Percentiles rank a stretch among this genome's conserved stretches.
phyloP scores from a whole-genome alignment of 2,113 vertebrate genomes.

The Gallinago jamesoni region DNA sequence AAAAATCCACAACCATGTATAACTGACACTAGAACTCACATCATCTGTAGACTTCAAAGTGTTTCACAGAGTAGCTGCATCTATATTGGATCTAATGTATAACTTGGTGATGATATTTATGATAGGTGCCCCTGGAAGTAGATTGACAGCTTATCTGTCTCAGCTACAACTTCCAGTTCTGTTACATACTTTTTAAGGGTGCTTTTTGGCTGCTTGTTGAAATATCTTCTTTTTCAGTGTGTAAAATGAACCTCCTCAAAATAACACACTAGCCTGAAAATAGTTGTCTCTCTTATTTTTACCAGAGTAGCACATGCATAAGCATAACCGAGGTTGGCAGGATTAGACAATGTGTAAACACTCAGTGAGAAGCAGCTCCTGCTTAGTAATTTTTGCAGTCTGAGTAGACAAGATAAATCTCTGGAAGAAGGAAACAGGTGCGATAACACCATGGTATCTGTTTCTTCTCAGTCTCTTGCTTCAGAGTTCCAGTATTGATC shows the following conservation, averaged over 20 bases:
- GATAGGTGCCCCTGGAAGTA: not conserved
- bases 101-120: not conserved
- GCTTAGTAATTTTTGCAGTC: constrained; percentile 22
- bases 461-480: not conserved
- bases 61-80: not conserved
- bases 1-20: not conserved
- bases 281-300: constrained; percentile 36
- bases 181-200: not conserved
- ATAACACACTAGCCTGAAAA: constrained; percentile 36
- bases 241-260: constrained; percentile 32
- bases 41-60: not conserved
- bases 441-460: not conserved
- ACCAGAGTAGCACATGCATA: not conserved
- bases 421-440: constrained; percentile 12
- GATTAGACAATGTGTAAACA: constrained; percentile 23
- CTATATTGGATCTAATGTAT: not conserved
- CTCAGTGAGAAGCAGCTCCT: constrained; percentile 13
- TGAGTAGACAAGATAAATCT: constrained; percentile 19
- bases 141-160: not conserved
- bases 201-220: not conserved
- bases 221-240: not conserved
- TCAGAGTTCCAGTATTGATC: constrained; percentile 8
- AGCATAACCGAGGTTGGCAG: constrained; percentile 20
- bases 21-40: not conserved
- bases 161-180: not conserved